These are phyloP conservation scores for Callochromis pleurospilus DNA, from an alignment of 2,113 vertebrate species.

Conservation along the genomic window DNA sequence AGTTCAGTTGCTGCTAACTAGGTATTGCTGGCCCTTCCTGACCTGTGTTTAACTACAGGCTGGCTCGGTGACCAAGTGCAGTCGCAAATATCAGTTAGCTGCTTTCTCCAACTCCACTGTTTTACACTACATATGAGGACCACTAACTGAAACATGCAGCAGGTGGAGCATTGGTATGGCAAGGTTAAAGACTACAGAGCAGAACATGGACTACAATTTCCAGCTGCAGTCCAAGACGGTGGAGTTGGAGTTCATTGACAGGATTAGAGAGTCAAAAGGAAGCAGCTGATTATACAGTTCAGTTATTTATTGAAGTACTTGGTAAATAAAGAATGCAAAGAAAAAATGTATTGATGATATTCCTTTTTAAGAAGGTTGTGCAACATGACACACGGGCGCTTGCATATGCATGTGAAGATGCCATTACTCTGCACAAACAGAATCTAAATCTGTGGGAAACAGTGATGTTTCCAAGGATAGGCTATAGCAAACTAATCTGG, in stretches of 20 bases:
- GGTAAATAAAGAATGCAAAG: background rate
- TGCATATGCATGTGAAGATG: background rate
- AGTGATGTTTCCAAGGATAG: background rate
- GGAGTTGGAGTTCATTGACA: background rate
- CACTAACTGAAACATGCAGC: background rate
- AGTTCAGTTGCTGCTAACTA: background rate
- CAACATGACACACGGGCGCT: accelerated
- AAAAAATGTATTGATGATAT: accelerated
- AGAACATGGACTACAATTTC: background rate
- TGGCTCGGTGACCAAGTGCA: background rate
- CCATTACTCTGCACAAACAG: background rate
- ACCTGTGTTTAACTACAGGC: accelerated
- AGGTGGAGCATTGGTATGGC: background rate
- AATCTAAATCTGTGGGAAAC: background rate
- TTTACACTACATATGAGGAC: background rate
- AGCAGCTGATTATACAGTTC: background rate
- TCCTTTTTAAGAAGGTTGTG: background rate
- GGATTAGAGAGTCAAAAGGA: background rate
- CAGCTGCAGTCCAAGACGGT: background rate
- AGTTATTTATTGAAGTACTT: background rate
- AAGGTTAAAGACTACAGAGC: background rate
- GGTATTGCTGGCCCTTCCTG: accelerated
- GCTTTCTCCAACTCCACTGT: background rate
- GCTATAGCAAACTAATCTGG: background rate
- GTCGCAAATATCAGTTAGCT: background rate